Base-by-base conservation (phyloP, 2,888 invertebrate species). In the Synanthedon tipuliformis region DNA sequence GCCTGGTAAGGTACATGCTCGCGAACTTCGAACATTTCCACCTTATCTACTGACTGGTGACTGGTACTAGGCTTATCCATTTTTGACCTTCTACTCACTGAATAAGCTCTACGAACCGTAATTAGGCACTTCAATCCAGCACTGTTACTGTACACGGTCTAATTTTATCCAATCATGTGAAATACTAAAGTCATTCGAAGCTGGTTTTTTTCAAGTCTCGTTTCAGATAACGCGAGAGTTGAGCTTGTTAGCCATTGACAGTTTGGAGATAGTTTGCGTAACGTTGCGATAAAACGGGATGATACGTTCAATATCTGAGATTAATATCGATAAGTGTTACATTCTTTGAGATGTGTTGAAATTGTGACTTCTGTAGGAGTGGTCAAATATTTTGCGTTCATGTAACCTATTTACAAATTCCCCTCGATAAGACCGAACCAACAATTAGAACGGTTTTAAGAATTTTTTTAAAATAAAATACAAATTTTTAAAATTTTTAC, bases 1-100 rank as follows among this genome's bases (percentile, higher is more conserved):
- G 83, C 83, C 55, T 84, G 84, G 57, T 87, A 86, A 3, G 87
- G 87, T 7, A 87, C 81, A 56, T 87, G 87, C 55, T 87, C 87
- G 45, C 86, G 67, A 2, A 87, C 85, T 61, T 87, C 86, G 56
- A 73, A 86, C 66, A 86, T 75, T 59, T 87, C 87, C 59, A 87
- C 70, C 57, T 73, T 71, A 51, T 86, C 85, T 49, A 81, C 62
- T 0, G 85, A 80, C 57, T 85, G 83, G 52, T 57, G 59, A 51
- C 59, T 59, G 5, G 86, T 85, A 57, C 84, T 77, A 1, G 86
- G 85, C 59, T 79, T 76, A 65, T 86, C 86, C 86, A 86, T 86
- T 52, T 65, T 72, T 48, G 59, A 57, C 60, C 54, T 60, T 45
- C 50, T 59, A 50, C 54, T 54, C 51, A 73, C 64, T 51, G 63